phyloP scores from a whole-genome alignment of 2,113 vertebrate species.

The Gallinago undulata region DNA sequence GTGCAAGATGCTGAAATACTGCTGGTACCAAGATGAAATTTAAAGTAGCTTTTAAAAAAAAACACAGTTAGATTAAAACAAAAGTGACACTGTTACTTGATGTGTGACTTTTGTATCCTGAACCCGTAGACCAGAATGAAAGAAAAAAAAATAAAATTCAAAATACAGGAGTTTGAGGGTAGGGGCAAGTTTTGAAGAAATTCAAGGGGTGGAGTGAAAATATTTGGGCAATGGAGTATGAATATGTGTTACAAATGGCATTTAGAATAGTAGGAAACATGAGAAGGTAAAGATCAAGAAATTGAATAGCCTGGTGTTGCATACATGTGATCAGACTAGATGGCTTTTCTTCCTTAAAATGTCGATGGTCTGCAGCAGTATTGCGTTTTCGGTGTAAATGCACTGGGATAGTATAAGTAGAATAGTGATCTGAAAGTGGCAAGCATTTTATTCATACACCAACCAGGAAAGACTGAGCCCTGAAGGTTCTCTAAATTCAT shows the following conservation, averaged over 20 bases:
- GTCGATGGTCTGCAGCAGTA: not conserved
- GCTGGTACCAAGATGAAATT: not conserved
- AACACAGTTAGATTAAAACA: fast-evolving
- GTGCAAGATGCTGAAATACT: not conserved
- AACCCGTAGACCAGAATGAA: not conserved
- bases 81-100: not conserved
- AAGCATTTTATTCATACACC: not conserved
- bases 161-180: not conserved
- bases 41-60: not conserved
- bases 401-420: not conserved
- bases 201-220: not conserved
- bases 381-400: not conserved
- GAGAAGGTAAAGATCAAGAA: not conserved
- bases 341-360: not conserved
- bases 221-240: not conserved
- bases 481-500: not conserved
- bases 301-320: not conserved
- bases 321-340: not conserved
- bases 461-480: not conserved
- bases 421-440: not conserved
- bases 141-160: not conserved
- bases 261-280: not conserved
- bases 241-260: not conserved
- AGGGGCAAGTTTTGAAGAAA: not conserved
- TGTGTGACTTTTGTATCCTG: not conserved